Conservation (phyloP, 2,888 invertebrate genomes). For the Nemapogon koenigi region DNA sequence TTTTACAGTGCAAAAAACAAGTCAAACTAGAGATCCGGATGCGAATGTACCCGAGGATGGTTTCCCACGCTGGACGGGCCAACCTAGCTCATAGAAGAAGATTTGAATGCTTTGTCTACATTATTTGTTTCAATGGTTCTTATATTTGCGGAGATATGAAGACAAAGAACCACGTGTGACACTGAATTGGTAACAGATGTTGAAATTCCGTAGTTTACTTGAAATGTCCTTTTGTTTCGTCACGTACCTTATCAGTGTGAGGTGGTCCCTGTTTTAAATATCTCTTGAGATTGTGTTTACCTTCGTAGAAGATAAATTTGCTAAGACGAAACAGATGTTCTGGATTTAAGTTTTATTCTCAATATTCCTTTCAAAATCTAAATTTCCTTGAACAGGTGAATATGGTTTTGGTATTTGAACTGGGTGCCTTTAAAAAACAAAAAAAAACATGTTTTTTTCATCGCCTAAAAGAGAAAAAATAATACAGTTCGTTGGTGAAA, state of each 20-base stretch:
- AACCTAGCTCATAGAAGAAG: slow-evolving; percentile 14
- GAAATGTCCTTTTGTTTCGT: slow-evolving; percentile 4
- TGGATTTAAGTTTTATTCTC: no score
- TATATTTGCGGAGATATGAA: slow-evolving; percentile 20
- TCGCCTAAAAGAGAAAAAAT: no score
- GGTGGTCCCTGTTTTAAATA: slow-evolving; percentile 11
- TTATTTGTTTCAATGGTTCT: slow-evolving; percentile 24
- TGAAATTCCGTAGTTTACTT: slow-evolving; percentile 17
- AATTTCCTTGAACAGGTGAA: no score
- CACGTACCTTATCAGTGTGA: slow-evolving; percentile 11
- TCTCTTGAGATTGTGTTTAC: no score
- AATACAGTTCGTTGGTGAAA: no score
- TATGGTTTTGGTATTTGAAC: no score
- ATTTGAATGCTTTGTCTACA: slow-evolving; percentile 35
- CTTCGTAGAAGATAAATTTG: no score
- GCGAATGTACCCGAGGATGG: slow-evolving; percentile 35
- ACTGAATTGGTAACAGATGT: slow-evolving; percentile 38
- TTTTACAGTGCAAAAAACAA: slow-evolving; percentile 50
- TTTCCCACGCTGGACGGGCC: slow-evolving; percentile 46
- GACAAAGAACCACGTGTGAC: slow-evolving; percentile 49
- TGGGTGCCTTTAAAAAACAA: no score
- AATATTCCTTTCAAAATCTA: no score
- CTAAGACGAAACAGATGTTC: background rate
- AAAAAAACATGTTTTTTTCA: no score
- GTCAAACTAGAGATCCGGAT: slow-evolving; percentile 40